phyloP scores from a whole-genome alignment of 2,888 invertebrate species.

The Cerastis rubricosa region DNA sequence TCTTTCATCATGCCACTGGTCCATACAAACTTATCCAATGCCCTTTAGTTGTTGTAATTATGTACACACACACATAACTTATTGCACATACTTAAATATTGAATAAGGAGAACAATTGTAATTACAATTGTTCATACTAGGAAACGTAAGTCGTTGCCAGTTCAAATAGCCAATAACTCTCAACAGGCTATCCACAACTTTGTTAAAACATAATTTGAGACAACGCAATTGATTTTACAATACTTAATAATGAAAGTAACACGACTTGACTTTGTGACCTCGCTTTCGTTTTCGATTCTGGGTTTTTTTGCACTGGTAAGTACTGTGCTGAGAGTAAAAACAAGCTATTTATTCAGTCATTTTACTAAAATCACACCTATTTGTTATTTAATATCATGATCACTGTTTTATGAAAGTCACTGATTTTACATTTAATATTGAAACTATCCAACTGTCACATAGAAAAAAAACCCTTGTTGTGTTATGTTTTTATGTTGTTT shows the following conservation, averaged over 20 bases:
- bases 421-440: not conserved
- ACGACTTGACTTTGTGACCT: constrained; percentile 50
- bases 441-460: not conserved
- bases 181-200: not conserved
- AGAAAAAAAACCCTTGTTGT: not conserved
- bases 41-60: no score
- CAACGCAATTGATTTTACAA: constrained; percentile 30
- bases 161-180: not conserved
- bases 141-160: not conserved
- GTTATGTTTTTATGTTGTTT: not conserved
- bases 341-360: constrained; percentile 5
- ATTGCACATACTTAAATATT: no score
- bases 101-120: not conserved
- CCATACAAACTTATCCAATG: no score
- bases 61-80: no score
- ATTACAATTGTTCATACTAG: not conserved
- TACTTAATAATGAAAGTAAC: constrained; percentile 51
- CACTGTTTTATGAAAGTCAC: not conserved
- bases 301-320: constrained; percentile 27
- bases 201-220: not conserved
- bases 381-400: not conserved
- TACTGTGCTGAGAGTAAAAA: not conserved
- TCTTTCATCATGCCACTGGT: no score
- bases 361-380: not conserved
- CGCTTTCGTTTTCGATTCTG: constrained; percentile 57